Percentiles rank a stretch among this genome's conserved stretches.
Conservation (phyloP, 2,113 vertebrate species). For the Oreochromis tanganicae region DNA sequence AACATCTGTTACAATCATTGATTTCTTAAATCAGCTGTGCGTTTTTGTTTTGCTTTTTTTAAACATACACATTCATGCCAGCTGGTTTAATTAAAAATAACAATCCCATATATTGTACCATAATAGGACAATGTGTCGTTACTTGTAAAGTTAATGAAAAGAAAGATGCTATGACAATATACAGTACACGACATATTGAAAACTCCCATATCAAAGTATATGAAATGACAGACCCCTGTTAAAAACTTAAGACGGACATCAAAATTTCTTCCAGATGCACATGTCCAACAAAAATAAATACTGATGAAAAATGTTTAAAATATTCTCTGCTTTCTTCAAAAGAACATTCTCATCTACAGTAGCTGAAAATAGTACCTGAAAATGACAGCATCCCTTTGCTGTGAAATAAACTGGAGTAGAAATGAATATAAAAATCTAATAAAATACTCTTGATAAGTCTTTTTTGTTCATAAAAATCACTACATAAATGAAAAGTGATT, state of each 20-base stretch:
- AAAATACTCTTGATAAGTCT: slow-evolving; percentile 1
- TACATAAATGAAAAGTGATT: not conserved
- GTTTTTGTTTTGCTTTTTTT: not conserved
- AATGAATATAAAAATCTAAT: slow-evolving; percentile 32
- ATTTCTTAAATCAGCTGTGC: not conserved
- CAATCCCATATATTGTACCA: not conserved
- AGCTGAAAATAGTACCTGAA: slow-evolving; percentile 20
- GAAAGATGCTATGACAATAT: not conserved
- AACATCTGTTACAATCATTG: not conserved
- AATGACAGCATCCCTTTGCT: not conserved
- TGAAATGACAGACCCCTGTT: not conserved
- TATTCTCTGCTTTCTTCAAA: not conserved
- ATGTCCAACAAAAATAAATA: slow-evolving; percentile 25
- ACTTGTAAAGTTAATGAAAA: not conserved
- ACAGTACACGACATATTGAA: not conserved
- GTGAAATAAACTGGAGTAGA: not conserved
- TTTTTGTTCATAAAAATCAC: not conserved
- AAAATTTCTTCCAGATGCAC: not conserved
- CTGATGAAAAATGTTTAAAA: not conserved
- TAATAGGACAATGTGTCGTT: not conserved
- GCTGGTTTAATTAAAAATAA: not conserved
- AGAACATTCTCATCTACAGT: not conserved
- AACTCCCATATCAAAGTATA: not conserved
- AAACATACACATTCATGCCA: not conserved
- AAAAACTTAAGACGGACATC: not conserved